Percentiles rank a stretch among this genome's conserved stretches.
phyloP scores from a whole-genome alignment of 2,888 invertebrate genomes.

The Leucophora obtusa region DNA sequence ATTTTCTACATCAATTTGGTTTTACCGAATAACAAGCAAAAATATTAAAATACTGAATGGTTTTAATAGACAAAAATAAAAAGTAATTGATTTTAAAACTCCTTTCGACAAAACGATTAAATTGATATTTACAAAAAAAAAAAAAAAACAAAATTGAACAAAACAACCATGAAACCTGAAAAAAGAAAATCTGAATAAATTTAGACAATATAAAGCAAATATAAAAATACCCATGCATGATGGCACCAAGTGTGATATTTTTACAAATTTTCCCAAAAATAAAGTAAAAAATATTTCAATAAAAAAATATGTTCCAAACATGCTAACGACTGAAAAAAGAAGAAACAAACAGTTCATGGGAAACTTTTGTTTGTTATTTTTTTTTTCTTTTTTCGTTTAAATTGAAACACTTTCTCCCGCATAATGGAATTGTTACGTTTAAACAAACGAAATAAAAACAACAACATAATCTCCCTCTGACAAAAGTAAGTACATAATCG shows the following conservation, averaged over 20 bases:
- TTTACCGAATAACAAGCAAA: slow-evolving; percentile 3
- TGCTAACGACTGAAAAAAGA: slow-evolving; percentile 33
- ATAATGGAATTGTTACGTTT: slow-evolving; percentile 51
- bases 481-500: background rate
- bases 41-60: background rate
- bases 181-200: background rate
- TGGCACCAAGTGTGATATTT: slow-evolving; percentile 22
- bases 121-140: background rate
- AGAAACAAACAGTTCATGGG: slow-evolving; percentile 45
- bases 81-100: background rate
- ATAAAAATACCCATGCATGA: background rate
- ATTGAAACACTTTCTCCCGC: slow-evolving; percentile 60
- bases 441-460: background rate
- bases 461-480: background rate
- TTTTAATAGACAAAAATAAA: background rate
- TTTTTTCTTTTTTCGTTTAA: slow-evolving; percentile 39
- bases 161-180: background rate
- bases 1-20: slow-evolving; percentile 13
- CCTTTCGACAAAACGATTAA: background rate
- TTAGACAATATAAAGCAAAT: background rate
- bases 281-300: slow-evolving; percentile 39
- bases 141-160: background rate
- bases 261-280: slow-evolving; percentile 20
- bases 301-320: slow-evolving; percentile 34
- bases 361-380: slow-evolving; percentile 29